Base-by-base conservation (phyloP, 2,888 invertebrate species). In the Dolichomitus sp. region DNA sequence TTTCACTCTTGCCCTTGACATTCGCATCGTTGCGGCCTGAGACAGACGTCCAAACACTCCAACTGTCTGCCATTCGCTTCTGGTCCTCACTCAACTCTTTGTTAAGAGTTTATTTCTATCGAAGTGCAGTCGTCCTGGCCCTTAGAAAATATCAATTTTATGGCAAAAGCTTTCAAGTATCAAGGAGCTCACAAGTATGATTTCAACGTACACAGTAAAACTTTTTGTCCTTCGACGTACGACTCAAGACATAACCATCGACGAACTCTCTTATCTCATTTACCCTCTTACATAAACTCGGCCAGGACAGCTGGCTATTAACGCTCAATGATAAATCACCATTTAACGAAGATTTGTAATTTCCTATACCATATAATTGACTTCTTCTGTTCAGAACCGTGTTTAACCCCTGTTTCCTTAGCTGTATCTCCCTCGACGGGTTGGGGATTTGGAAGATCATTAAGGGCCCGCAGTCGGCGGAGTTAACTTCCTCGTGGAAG, bases 1-100 rank as follows among this genome's bases (percentile, higher is more conserved):
- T 66, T 82, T 83, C 82, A 84, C 85, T 85, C 84, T 88, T 89
- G 90, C 86, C 90, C 89, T 90, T 89, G 90, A 89, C 88, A 90
- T 89, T 89, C 87, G 59, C 59, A 85, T 70, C 87, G 85, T 84
- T 82, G 65, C 80, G 68, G 78, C 81, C 81, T 81, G 23, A 52
- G 86, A 86, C 81, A 73, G 79, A 73, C 77, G 82, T 68, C 68
- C 88, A 84, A 88, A 88, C 85, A 84, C 84, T 87, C 84, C 30
- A 59, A 74, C 42, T 27, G 59, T 63, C 79, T 72, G 61, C 52
- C 48, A 27, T 57, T 65, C 50, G 7, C 40, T 30, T 65, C 23
- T 12, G 52, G 23, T 11, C 11, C 52, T 52, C 52, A 54, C 66
- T 63, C 48, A 52, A 73, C 72, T 30, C 70, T 72, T 73, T 54